phyloP scores from a whole-genome alignment of 2,113 vertebrate genomes.

The Lamprotornis superbus region DNA sequence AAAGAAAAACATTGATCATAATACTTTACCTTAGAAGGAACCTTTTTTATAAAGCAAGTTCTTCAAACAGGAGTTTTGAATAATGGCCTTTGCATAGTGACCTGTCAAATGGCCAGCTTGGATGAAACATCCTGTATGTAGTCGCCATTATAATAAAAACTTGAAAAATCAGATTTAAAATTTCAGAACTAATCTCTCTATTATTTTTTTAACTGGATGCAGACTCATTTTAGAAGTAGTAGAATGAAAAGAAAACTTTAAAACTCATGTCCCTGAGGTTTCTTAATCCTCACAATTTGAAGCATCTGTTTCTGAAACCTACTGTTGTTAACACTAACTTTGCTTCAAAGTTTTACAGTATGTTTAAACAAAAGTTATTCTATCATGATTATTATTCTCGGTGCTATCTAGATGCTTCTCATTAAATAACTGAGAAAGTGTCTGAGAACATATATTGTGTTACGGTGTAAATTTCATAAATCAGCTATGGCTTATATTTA shows the following conservation, averaged over 20 bases:
- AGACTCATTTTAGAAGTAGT: neutral
- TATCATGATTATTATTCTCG: neutral
- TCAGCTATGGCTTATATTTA: neutral
- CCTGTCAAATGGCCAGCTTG: neutral
- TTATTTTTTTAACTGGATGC: neutral
- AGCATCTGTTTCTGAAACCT: neutral
- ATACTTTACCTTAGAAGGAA: neutral
- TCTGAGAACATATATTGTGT: neutral
- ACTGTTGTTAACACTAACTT: neutral
- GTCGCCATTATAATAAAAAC: neutral
- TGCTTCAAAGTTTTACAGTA: neutral
- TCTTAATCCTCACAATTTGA: neutral
- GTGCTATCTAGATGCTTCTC: neutral
- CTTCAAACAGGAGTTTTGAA: neutral
- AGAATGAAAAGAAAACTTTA: neutral
- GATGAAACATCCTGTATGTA: neutral
- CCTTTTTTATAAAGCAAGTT: neutral
- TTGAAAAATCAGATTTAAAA: neutral
- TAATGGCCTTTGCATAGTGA: neutral
- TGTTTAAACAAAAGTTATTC: neutral
- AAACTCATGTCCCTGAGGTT: neutral
- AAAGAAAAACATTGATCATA: neutral
- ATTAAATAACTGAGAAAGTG: neutral
- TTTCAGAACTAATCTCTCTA: neutral
- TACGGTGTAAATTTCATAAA: neutral